Percentiles rank a stretch among this genome's conserved stretches.
These are phyloP conservation scores for Pantelozetes paolii DNA, from an alignment of 2,888 invertebrate genomes.

Conservation along the genomic window DNA sequence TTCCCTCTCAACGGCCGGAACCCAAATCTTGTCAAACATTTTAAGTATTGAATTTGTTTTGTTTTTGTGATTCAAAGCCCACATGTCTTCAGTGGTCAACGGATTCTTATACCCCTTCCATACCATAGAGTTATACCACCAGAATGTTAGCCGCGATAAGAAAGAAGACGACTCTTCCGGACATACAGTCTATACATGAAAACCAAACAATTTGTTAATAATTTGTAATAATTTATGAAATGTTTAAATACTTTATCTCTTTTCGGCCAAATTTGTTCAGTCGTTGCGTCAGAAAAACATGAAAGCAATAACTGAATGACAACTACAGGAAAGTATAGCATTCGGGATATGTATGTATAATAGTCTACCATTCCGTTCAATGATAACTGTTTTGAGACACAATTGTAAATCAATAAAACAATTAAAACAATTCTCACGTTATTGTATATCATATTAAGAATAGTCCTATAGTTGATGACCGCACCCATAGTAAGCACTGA, in stretches of 20 bases:
- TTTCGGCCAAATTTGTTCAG: background rate
- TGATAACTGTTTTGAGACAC: background rate
- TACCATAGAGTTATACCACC: constrained; percentile 41
- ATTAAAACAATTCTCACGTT: background rate
- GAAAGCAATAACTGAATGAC: constrained; percentile 69
- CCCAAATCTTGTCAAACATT: constrained; percentile 19
- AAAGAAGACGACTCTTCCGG: constrained; percentile 38
- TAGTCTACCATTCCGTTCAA: constrained; percentile 1
- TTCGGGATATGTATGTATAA: constrained; percentile 36
- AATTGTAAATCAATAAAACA: background rate
- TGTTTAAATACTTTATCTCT: too few relatives aligned
- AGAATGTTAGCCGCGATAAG: constrained; percentile 40
- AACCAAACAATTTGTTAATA: background rate
- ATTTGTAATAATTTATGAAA: too few relatives aligned
- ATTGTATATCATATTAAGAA: constrained; percentile 51
- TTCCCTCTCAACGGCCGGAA: background rate
- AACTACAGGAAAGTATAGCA: constrained; percentile 71
- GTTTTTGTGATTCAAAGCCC: background rate
- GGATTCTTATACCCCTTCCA: constrained; percentile 40
- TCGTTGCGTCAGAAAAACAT: constrained; percentile 73
- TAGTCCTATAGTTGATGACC: constrained; percentile 68
- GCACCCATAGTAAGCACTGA: constrained; percentile 68
- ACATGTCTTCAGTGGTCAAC: constrained; percentile 40
- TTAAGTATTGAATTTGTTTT: background rate
- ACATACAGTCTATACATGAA: background rate